Evolutionary conservation across 1,140 invertebrate genomes (phyloP).

Genomic region (Drosophila nikananu): DNA sequence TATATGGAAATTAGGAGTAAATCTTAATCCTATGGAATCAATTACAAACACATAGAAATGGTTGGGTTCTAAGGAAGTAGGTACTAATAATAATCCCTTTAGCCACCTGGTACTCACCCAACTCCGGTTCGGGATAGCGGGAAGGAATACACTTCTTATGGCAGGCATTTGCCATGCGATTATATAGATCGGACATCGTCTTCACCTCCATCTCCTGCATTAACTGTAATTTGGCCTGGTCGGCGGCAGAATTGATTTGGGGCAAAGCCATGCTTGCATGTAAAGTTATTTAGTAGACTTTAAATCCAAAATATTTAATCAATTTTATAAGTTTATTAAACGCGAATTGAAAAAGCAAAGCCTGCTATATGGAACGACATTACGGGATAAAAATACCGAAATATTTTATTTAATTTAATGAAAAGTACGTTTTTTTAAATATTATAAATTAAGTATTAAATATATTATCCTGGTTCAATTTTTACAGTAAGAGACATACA

Average conservation of each 20-base stretch:
- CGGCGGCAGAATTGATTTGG: slow-evolving; percentile 90
- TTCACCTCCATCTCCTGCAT: slow-evolving; percentile 98
- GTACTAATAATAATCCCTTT: neutral
- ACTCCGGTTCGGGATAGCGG: slow-evolving; percentile 95
- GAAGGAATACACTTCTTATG: slow-evolving; percentile 98
- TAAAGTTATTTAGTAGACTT: neutral
- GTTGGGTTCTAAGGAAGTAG: too few relatives aligned
- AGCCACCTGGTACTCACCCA: slow-evolving; percentile 87
- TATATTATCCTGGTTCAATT: neutral
- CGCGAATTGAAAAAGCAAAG: neutral
- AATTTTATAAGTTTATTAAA: too few relatives aligned
- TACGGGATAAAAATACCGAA: neutral
- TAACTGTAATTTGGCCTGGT: slow-evolving; percentile 94
- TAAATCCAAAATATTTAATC: too few relatives aligned
- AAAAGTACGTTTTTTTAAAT: too few relatives aligned
- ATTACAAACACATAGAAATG: neutral
- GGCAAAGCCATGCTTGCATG: slow-evolving; percentile 87
- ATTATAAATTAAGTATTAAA: neutral
- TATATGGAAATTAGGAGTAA: neutral
- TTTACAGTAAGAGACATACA: neutral
- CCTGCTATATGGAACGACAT: neutral
- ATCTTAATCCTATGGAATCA: neutral
- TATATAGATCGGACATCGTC: slow-evolving; percentile 99
- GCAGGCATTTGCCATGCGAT: slow-evolving; percentile 95
- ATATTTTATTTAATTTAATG: too few relatives aligned